phyloP scores from a whole-genome alignment of 2,797 vertebrate species.

The Pelobates cultripes region DNA sequence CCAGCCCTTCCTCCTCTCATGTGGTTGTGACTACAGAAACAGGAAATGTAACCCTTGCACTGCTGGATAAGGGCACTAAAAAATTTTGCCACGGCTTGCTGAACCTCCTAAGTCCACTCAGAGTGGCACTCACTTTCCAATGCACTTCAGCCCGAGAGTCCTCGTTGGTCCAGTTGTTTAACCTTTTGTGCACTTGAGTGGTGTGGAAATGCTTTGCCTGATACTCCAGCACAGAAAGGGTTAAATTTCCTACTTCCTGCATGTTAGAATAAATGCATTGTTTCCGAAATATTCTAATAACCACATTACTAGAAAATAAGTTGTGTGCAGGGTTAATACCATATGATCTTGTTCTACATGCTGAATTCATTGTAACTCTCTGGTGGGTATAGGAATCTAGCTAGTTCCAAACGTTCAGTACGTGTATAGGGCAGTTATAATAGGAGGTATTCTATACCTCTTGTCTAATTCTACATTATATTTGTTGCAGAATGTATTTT shows the following conservation, averaged over 20 bases:
- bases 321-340: background rate
- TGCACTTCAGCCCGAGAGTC: conserved; percentile 20
- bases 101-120: background rate
- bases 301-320: background rate
- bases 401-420: conserved; percentile 15
- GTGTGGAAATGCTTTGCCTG: background rate
- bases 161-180: conserved; percentile 9
- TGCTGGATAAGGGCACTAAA: conserved; percentile 30
- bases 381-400: background rate
- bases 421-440: conserved; percentile 7
- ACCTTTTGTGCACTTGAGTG: background rate
- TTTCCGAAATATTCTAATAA: background rate
- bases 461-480: conserved; percentile 22
- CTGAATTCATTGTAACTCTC: background rate
- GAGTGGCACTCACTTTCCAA: background rate
- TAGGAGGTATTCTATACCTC: conserved; percentile 19
- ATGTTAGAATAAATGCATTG: background rate
- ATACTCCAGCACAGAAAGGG: background rate
- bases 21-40: conserved; percentile 6
- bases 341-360: background rate
- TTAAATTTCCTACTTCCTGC: background rate
- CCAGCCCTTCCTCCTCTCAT: conserved; percentile 8
- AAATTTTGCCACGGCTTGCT: conserved; percentile 15
- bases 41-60: conserved; percentile 31
- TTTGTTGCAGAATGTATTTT: conserved; percentile 18